A percentile compares a stretch with the other conserved stretches of the same genome.
phyloP scores from a whole-genome alignment of 2,113 vertebrate genomes.

The Cheilinus undulatus region DNA sequence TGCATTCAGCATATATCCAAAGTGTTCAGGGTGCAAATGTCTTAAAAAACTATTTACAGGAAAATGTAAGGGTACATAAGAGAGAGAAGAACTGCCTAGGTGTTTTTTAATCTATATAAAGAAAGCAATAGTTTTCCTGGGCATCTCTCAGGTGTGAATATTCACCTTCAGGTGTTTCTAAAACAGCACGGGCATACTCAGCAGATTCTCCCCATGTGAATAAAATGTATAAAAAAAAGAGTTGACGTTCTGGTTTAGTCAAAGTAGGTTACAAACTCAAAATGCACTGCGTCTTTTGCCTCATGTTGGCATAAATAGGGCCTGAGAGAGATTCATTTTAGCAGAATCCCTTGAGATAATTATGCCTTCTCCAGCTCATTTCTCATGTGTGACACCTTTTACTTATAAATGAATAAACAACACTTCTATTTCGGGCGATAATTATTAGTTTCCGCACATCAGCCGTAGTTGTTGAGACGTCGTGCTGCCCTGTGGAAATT shows the following conservation, averaged over 20 bases:
- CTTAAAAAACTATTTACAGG: background rate
- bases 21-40: no score
- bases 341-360: slow-evolving; percentile 51
- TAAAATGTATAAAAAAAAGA: slow-evolving; percentile 3
- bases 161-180: background rate
- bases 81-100: background rate
- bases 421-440: slow-evolving; percentile 60
- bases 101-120: background rate
- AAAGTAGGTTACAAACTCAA: slow-evolving; percentile 49
- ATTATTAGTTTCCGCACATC: slow-evolving; percentile 64
- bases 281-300: slow-evolving; percentile 8
- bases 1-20: no score
- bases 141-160: slow-evolving; percentile 12
- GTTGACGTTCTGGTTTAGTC: slow-evolving; percentile 4
- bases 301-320: slow-evolving; percentile 13
- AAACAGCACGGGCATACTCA: slow-evolving; percentile 20
- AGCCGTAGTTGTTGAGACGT: slow-evolving; percentile 46
- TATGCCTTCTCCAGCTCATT: slow-evolving; percentile 35
- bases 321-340: slow-evolving; percentile 26
- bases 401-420: slow-evolving; percentile 65
- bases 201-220: slow-evolving; percentile 12
- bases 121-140: background rate
- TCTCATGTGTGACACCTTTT: slow-evolving; percentile 52
- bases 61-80: no score
- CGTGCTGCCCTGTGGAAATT: slow-evolving; percentile 62